Conservation (phyloP, 2,113 vertebrate genomes). For the Polypterus senegalus region DNA sequence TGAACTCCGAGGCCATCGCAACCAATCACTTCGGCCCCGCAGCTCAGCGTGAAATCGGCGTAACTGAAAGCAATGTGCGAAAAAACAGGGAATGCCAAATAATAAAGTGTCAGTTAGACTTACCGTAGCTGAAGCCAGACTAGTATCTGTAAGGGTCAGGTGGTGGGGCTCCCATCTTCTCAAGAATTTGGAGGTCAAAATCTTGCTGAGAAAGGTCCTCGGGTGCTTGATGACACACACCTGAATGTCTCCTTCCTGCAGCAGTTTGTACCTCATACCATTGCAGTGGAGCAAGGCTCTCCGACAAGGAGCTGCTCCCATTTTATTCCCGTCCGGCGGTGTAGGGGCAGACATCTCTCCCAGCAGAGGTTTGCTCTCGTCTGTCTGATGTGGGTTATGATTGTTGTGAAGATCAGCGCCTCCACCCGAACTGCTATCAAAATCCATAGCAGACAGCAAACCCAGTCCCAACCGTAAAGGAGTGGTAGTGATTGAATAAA, state of each 20-base stretch:
- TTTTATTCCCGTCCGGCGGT: constrained; percentile 58
- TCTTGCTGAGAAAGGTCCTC: constrained; percentile 94
- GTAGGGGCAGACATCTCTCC: constrained; percentile 67
- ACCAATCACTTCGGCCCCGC: too few relatives aligned
- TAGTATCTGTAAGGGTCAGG: constrained; percentile 79
- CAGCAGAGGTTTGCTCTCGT: constrained; percentile 84
- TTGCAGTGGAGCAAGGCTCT: constrained; percentile 71
- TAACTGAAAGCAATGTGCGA: too few relatives aligned
- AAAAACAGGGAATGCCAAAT: too few relatives aligned
- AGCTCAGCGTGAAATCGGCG: too few relatives aligned
- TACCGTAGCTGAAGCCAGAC: constrained; percentile 87
- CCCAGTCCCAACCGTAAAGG: too few relatives aligned
- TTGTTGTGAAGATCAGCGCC: constrained; percentile 65
- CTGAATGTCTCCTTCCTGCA: constrained; percentile 96
- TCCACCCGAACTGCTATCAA: constrained; percentile 58
- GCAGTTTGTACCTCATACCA: constrained; percentile 90
- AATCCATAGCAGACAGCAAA: constrained; percentile 61
- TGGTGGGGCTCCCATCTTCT: constrained; percentile 95
- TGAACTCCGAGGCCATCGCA: too few relatives aligned
- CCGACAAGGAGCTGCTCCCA: constrained; percentile 73
- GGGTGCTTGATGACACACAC: constrained; percentile 92
- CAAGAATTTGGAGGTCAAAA: constrained; percentile 92
- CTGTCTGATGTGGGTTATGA: constrained; percentile 63
- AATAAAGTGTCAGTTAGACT: constrained; percentile 25
- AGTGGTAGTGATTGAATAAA: too few relatives aligned